These are phyloP conservation scores for Amblyteles armatorius DNA, from an alignment of 2,888 invertebrate species.

Conservation along the genomic window DNA sequence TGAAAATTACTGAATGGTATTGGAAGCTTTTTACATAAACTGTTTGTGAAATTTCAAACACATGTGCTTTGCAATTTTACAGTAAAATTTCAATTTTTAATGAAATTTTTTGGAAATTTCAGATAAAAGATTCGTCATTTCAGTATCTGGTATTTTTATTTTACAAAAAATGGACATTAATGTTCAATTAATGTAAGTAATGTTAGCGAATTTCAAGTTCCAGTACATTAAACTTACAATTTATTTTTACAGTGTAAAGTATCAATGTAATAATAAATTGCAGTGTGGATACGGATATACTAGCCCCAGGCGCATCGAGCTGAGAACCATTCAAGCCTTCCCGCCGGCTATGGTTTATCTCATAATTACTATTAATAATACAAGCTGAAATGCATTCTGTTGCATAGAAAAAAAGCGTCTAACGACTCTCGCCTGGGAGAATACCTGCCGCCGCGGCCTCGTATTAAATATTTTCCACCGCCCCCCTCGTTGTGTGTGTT, in stretches of 20 bases:
- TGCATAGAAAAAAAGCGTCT: constrained; percentile 25
- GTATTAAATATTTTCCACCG: constrained; percentile 47
- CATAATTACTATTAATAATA: constrained; percentile 55
- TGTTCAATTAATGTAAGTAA: too few relatives aligned
- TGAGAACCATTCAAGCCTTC: constrained; percentile 15
- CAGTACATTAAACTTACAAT: too few relatives aligned
- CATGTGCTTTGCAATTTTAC: too few relatives aligned
- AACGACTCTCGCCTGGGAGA: constrained; percentile 40
- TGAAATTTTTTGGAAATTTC: too few relatives aligned
- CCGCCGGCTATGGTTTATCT: constrained; percentile 30
- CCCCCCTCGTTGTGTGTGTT: constrained; percentile 30
- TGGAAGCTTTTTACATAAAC: too few relatives aligned
- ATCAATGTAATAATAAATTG: neutral
- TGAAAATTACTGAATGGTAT: too few relatives aligned
- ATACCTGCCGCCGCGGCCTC: constrained; percentile 25
- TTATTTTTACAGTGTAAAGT: neutral
- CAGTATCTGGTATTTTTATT: too few relatives aligned
- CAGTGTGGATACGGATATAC: neutral
- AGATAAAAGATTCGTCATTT: too few relatives aligned
- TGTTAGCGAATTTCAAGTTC: too few relatives aligned
- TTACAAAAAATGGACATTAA: too few relatives aligned
- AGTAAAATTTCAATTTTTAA: too few relatives aligned
- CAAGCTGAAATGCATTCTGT: constrained; percentile 15
- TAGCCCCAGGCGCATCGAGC: constrained; percentile 5
- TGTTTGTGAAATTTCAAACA: too few relatives aligned